These are phyloP conservation scores for Corynorhinus townsendii DNA, from an alignment of 2,113 vertebrate species.

Conservation along the genomic window DNA sequence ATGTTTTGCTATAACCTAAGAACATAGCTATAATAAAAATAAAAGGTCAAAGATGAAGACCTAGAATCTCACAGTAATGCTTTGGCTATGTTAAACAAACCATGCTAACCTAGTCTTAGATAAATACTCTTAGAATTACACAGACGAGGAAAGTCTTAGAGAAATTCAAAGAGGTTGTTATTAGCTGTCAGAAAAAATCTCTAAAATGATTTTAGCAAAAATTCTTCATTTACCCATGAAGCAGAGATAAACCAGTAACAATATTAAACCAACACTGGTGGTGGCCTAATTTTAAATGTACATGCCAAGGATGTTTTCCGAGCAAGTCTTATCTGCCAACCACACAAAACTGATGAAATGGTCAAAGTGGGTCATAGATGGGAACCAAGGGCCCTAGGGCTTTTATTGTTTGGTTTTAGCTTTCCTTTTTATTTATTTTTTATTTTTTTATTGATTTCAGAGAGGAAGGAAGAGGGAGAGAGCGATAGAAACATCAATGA, in stretches of 20 bases:
- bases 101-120: not conserved
- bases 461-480: too few species aligned
- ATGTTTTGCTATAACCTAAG: not conserved
- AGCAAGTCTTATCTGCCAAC: not conserved
- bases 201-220: not conserved
- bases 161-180: not conserved
- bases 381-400: not conserved
- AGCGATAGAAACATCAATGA: too few species aligned
- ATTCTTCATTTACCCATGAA: not conserved
- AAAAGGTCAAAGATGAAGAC: not conserved
- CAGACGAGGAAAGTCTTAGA: not conserved
- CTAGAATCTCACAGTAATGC: not conserved
- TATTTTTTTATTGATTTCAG: too few species aligned
- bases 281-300: not conserved
- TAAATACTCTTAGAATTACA: not conserved
- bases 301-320: not conserved
- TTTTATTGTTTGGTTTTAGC: too few species aligned
- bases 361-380: not conserved
- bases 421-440: too few species aligned
- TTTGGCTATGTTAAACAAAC: not conserved
- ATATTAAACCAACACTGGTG: not conserved
- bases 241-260: not conserved
- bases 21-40: not conserved
- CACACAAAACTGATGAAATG: not conserved
- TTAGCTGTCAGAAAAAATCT: not conserved